Conservation (phyloP, 2,888 invertebrate genomes). For the Tinea trinotella region DNA sequence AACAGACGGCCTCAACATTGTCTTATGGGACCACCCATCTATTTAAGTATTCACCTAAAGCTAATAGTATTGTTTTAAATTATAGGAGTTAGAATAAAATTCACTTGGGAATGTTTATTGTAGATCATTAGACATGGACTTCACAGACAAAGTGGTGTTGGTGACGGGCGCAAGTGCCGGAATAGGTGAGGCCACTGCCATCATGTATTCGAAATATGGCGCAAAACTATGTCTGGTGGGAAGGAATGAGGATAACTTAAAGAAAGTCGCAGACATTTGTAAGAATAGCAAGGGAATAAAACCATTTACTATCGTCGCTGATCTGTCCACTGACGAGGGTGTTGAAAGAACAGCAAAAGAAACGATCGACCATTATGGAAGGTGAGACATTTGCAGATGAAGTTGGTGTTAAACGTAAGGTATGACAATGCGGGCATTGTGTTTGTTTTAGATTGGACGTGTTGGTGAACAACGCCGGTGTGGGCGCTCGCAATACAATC, state of each 20-base stretch:
- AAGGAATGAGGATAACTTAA: background rate
- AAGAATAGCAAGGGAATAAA: background rate
- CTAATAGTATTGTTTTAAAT: too few relatives aligned
- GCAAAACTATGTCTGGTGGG: constrained; percentile 26
- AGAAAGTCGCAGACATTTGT: constrained; percentile 35
- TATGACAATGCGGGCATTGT: too few relatives aligned
- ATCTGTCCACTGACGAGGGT: background rate
- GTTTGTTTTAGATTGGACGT: too few relatives aligned
- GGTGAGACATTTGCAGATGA: too few relatives aligned
- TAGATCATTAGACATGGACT: too few relatives aligned
- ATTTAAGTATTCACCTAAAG: too few relatives aligned
- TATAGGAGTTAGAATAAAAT: too few relatives aligned
- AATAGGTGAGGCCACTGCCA: constrained; percentile 10
- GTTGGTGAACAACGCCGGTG: constrained; percentile 65
- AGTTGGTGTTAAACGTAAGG: too few relatives aligned
- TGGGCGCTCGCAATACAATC: constrained; percentile 41
- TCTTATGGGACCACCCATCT: too few relatives aligned
- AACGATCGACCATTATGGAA: background rate
- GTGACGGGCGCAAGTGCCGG: background rate
- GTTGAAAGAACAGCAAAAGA: background rate
- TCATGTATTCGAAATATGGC: background rate
- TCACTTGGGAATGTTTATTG: too few relatives aligned
- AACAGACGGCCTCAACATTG: too few relatives aligned
- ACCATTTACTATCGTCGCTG: background rate
- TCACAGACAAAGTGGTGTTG: background rate